phyloP scores from a whole-genome alignment of 2,113 vertebrate genomes.

The Picathartes gymnocephalus region DNA sequence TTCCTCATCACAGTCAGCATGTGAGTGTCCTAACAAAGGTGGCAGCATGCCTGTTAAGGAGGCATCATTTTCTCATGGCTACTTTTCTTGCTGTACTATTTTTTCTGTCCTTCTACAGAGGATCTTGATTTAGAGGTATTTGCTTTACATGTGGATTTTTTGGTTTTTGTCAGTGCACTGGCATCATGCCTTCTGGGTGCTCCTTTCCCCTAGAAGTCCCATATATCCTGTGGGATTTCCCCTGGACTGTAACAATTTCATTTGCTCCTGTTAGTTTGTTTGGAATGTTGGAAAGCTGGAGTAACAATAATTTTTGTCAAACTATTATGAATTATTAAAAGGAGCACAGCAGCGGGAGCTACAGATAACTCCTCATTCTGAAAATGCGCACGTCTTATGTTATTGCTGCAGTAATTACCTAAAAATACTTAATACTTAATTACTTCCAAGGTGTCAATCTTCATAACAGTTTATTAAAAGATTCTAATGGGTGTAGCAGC shows the following conservation, averaged over 20 bases:
- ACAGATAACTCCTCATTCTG: slow-evolving; percentile 56
- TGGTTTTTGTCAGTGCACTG: background rate
- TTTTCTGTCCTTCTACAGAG: background rate
- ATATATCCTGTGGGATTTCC: background rate
- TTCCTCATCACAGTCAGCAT: rapidly evolving
- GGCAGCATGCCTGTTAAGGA: background rate
- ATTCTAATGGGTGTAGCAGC: slow-evolving; percentile 69
- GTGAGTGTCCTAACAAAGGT: background rate
- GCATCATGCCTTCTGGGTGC: background rate
- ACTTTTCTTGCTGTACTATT: background rate
- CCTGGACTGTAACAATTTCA: background rate
- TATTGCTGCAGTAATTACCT: slow-evolving; percentile 70
- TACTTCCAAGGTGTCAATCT: slow-evolving; percentile 75
- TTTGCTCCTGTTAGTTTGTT: background rate
- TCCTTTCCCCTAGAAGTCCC: background rate
- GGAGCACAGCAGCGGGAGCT: slow-evolving; percentile 5
- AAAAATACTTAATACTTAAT: slow-evolving; percentile 76
- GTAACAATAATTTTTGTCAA: slow-evolving; percentile 61
- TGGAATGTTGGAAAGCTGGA: slow-evolving; percentile 62
- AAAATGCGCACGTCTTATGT: slow-evolving; percentile 56
- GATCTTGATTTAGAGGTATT: background rate
- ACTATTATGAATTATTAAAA: slow-evolving; percentile 66
- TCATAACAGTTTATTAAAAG: slow-evolving; percentile 72
- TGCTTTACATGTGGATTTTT: background rate
- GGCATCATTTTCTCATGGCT: background rate